phyloP scores from a whole-genome alignment of 2,113 vertebrate species.

The Phaetusa simplex region DNA sequence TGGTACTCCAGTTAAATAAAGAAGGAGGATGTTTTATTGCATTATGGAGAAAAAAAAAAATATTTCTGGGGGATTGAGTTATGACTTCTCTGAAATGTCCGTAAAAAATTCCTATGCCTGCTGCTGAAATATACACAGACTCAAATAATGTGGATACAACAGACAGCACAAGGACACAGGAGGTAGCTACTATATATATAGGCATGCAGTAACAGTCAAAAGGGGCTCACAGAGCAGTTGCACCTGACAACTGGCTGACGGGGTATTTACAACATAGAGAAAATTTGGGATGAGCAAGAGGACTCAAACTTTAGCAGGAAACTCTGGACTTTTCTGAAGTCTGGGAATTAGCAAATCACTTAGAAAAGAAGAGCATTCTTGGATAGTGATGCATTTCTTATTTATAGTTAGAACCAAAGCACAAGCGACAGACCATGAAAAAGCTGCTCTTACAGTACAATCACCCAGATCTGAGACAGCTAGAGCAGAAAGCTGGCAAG shows the following conservation, averaged over 20 bases:
- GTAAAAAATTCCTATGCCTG: background rate
- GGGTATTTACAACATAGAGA: constrained; percentile 12
- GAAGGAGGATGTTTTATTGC: constrained; percentile 13
- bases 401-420: constrained; percentile 14
- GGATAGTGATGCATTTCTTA: background rate
- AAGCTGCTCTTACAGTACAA: background rate
- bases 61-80: background rate
- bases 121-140: background rate
- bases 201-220: background rate
- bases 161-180: constrained; percentile 9
- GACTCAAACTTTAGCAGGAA: background rate
- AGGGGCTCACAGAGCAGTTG: background rate
- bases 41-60: background rate
- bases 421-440: background rate
- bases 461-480: background rate
- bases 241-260: background rate
- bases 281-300: background rate
- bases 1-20: background rate
- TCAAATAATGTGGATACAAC: background rate
- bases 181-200: constrained; percentile 20
- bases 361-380: background rate
- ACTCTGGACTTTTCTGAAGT: background rate
- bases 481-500: background rate
- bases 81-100: background rate
- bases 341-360: background rate